Evolutionary conservation across 2,888 invertebrate genomes (phyloP), one percentile per base, ranked within the genome.

Genomic region (Onthophagus sagittarius): DNA sequence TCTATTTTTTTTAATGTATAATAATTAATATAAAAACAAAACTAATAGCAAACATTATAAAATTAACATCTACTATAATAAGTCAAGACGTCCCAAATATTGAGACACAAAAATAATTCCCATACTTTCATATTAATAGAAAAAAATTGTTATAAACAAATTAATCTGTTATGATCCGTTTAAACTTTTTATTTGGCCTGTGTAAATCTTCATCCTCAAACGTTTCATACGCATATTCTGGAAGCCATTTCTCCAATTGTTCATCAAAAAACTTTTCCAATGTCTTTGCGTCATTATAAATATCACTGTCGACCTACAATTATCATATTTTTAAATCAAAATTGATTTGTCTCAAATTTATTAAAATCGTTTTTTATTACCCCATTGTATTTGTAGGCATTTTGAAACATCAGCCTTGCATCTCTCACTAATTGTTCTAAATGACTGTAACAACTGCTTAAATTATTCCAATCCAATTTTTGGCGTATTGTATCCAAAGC

Each of bases 241-340:
- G 95, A 79, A 95, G 87, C 92, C 94, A 94, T 85, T 95, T 94
- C 71, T 89, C 83, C 77, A 95, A 87, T 82, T 94, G 91, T 81
- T 93, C 91, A 81, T 94, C 94, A 84, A 95, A 94, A 87, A 95
- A 94, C 85, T 93, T 93, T 84, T 96, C 95, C 80, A 96, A 88
- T 76, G 91, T 90, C 84, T 92, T 91, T 64, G 94, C 95, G 86
- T 94, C 93, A 80, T 89, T 90, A 86, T 91, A 93, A 64, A 94
- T 90, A 83, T 90, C 90, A 13, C 93, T 91, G 78, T 94, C 93
- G 80, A 90, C 89, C 94, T 94, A 84, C 76, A 80, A 15, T 13
- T 14, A 63, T n/a, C n/a, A 69, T 63, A 65, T 63, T 63, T 32
- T 7, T 64, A 39, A 1, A 70, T 53, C 15, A 7, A 9, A 23